Evolutionary conservation across 2,797 vertebrate species (phyloP).

Genomic region (Cynodonichthys magdalenae): DNA sequence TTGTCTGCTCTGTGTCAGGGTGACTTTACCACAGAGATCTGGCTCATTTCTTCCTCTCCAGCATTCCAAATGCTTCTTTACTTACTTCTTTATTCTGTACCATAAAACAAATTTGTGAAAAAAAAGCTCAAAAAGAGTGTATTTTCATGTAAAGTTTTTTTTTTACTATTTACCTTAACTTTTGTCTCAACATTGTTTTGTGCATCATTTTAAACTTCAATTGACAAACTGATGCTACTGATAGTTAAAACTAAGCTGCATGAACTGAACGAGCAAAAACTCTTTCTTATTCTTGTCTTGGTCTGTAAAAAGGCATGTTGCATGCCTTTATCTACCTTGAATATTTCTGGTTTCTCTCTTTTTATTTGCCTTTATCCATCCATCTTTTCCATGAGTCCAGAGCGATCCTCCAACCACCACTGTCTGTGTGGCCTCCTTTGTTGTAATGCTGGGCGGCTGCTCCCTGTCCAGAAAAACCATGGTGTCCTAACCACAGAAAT

Average conservation of each 20-base stretch:
- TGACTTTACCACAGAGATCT: conserved; percentile 77
- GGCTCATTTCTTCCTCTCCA: conserved; percentile 63
- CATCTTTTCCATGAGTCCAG: conserved; percentile 54
- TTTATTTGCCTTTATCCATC: conserved; percentile 40
- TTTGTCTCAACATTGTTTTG: background rate
- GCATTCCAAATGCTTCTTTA: conserved; percentile 43
- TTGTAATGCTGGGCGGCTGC: conserved; percentile 76
- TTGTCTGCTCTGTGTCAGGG: conserved; percentile 76
- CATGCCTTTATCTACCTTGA: background rate
- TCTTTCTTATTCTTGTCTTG: no score
- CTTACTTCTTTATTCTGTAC: conserved; percentile 29
- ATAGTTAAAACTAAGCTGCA: no score
- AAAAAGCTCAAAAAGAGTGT: conserved; percentile 17
- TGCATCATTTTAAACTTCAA: background rate
- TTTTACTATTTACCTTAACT: background rate
- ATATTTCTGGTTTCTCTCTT: conserved; percentile 31
- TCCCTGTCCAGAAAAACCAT: conserved; percentile 79
- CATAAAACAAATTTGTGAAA: conserved; percentile 6
- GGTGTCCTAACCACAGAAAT: conserved; percentile 82
- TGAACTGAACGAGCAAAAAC: no score
- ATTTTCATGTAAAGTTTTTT: background rate
- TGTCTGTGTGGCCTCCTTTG: conserved; percentile 82
- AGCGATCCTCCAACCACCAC: conserved; percentile 69
- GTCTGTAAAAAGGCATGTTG: no score
- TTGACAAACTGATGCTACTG: background rate